These are phyloP conservation scores for Lampris megalopsis DNA, from an alignment of 2,113 vertebrate species.

Conservation along the genomic window DNA sequence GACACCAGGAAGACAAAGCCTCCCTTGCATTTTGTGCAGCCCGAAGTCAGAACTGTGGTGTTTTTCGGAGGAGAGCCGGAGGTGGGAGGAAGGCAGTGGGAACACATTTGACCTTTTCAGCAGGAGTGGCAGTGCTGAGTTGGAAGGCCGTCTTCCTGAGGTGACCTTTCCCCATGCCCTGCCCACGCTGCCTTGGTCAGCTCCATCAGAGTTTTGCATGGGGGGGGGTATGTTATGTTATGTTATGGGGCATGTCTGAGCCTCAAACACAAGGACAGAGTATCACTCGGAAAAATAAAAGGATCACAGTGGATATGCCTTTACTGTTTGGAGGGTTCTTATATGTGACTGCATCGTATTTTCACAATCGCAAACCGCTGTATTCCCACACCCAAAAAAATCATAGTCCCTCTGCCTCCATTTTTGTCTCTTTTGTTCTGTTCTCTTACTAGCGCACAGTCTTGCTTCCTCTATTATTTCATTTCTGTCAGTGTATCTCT, in stretches of 20 bases:
- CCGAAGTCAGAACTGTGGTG: constrained; percentile 20
- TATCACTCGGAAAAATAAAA: constrained; percentile 37
- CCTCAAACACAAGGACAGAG: constrained; percentile 48
- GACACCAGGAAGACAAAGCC: constrained; percentile 7
- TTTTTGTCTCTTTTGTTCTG: constrained; percentile 67
- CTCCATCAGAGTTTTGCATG: constrained; percentile 39
- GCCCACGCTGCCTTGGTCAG: constrained; percentile 49
- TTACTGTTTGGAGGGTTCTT: constrained; percentile 44
- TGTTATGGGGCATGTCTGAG: constrained; percentile 48
- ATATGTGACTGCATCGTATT: constrained; percentile 42
- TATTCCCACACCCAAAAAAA: constrained; percentile 58
- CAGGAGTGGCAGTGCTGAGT: constrained; percentile 75
- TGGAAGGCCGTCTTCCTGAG: constrained; percentile 52
- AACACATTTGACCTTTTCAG: constrained; percentile 84
- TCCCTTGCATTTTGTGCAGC: constrained; percentile 20
- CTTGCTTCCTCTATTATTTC: constrained; percentile 71
- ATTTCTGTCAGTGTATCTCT: constrained; percentile 67
- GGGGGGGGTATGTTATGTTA: constrained; percentile 25
- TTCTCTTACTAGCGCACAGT: constrained; percentile 56
- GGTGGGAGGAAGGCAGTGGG: constrained; percentile 47
- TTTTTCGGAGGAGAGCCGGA: constrained; percentile 30
- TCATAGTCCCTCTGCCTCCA: constrained; percentile 53
- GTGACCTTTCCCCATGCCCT: constrained; percentile 79
- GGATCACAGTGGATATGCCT: constrained; percentile 52
- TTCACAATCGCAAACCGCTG: constrained; percentile 45